These are phyloP conservation scores for Cacatua alba DNA, from an alignment of 2,113 vertebrate genomes.

Conservation along the genomic window DNA sequence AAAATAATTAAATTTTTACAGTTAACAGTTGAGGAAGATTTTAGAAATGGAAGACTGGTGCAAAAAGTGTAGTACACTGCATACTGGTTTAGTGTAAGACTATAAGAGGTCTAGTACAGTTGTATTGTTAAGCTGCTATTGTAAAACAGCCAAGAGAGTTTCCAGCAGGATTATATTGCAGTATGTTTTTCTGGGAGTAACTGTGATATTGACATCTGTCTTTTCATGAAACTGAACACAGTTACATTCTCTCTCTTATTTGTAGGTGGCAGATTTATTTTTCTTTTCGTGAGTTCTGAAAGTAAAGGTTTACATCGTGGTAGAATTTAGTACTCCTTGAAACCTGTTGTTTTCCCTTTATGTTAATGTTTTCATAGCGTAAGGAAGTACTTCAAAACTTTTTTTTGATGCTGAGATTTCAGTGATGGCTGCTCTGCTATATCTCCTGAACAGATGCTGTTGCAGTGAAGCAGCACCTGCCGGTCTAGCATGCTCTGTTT, in stretches of 20 bases:
- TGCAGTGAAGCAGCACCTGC: not conserved
- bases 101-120: not conserved
- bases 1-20: not conserved
- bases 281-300: not conserved
- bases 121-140: not conserved
- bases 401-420: not conserved
- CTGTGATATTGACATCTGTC: not conserved
- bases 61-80: not conserved
- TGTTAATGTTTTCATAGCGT: not conserved
- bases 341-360: fast-evolving
- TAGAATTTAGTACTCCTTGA: not conserved
- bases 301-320: too few relatives aligned
- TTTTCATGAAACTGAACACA: not conserved
- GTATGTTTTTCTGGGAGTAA: not conserved
- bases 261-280: not conserved
- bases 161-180: not conserved
- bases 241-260: not conserved
- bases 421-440: not conserved
- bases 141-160: not conserved
- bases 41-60: not conserved
- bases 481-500: not conserved
- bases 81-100: not conserved
- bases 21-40: not conserved
- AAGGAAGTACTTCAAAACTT: not conserved
- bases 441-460: not conserved